Percentiles rank a stretch among this genome's conserved stretches.
Conservation (phyloP, 2,797 vertebrate species). For the Parambassis ranga region DNA sequence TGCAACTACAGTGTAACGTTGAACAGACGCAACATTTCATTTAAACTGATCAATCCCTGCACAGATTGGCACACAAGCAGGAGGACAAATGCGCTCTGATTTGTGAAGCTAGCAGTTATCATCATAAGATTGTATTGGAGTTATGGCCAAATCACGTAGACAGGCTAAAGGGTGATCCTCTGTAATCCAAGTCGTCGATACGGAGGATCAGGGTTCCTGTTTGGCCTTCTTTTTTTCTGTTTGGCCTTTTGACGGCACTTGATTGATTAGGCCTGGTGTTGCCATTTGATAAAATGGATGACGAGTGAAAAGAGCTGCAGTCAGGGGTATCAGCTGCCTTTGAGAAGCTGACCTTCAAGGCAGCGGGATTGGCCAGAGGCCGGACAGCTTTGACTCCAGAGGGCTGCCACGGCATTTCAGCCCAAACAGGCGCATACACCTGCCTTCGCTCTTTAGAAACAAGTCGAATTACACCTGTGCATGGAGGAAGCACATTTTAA, state of each 20-base stretch:
- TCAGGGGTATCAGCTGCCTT: conserved; percentile 68
- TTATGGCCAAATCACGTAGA: conserved; percentile 55
- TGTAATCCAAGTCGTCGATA: conserved; percentile 67
- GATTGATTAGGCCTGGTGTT: conserved; percentile 74
- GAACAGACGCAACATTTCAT: not conserved
- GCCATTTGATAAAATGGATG: conserved; percentile 75
- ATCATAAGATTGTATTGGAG: conserved; percentile 29
- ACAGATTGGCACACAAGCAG: not conserved
- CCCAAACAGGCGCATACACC: conserved; percentile 13
- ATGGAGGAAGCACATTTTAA: not conserved
- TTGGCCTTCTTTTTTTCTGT: conserved; percentile 42
- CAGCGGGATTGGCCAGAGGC: conserved; percentile 44
- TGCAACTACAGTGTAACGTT: not conserved
- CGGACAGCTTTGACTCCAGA: conserved; percentile 49
- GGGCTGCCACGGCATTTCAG: conserved; percentile 34
- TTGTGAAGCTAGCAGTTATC: conserved; percentile 17
- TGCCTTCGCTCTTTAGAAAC: conserved; percentile 18
- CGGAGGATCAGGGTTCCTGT: conserved; percentile 40
- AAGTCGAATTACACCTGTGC: conserved; percentile 28
- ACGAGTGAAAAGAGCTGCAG: conserved; percentile 65
- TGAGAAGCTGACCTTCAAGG: conserved; percentile 74
- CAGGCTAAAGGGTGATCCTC: conserved; percentile 35
- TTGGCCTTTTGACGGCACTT: conserved; percentile 71
- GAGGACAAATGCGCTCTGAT: conserved; percentile 3
- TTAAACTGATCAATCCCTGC: not conserved